Evolutionary conservation across 2,797 vertebrate species (phyloP).

Genomic region (Acipenser ruthenus): DNA sequence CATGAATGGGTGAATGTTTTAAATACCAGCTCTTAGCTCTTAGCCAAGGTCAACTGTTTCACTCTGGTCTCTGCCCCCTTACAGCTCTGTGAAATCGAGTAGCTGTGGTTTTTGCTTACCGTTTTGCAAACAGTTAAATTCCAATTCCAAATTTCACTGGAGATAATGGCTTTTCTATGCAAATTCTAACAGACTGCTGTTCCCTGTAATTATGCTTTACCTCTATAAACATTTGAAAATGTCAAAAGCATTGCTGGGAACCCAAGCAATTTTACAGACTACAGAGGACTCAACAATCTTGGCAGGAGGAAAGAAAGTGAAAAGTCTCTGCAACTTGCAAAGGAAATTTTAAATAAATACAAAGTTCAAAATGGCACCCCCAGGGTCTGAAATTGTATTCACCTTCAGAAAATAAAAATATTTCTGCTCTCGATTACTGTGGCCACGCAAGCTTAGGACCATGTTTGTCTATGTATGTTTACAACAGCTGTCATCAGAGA

Average conservation of each 20-base stretch:
- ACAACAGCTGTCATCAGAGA: constrained; percentile 80
- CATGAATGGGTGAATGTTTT: constrained; percentile 59
- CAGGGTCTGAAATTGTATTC: constrained; percentile 15
- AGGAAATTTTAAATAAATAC: constrained; percentile 9
- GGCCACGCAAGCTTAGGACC: constrained; percentile 46
- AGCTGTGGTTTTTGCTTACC: not conserved
- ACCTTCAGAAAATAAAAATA: constrained; percentile 33
- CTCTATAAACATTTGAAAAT: not conserved
- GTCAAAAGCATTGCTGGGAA: not conserved
- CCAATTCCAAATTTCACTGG: constrained; percentile 19
- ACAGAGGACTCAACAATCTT: not conserved
- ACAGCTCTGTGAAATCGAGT: constrained; percentile 29
- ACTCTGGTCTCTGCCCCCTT: constrained; percentile 31
- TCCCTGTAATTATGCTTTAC: not conserved
- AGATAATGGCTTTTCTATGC: constrained; percentile 19
- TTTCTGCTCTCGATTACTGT: constrained; percentile 42
- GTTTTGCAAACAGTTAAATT: constrained; percentile 27
- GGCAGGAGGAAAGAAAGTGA: not conserved
- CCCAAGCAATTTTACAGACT: not conserved
- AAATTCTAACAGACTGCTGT: not conserved
- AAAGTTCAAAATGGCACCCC: constrained; percentile 22
- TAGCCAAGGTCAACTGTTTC: constrained; percentile 54
- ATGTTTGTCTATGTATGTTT: constrained; percentile 86
- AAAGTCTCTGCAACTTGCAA: not conserved
- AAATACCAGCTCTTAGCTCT: constrained; percentile 56